phyloP scores from a whole-genome alignment of 2,888 invertebrate genomes.

The Calliphora vomitoria region DNA sequence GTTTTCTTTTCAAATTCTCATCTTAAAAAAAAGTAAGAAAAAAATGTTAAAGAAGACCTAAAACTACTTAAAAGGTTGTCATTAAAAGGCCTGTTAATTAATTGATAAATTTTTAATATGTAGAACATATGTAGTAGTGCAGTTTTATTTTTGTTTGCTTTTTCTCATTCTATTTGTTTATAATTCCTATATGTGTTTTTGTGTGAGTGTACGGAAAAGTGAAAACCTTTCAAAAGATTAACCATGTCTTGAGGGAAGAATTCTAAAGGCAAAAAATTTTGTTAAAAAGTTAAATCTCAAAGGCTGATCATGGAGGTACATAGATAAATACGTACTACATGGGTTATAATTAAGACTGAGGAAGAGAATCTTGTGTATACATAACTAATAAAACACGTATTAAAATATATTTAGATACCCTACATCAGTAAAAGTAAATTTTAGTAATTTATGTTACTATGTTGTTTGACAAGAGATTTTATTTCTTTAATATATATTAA shows the following conservation, averaged over 20 bases:
- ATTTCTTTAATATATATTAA: too few species aligned
- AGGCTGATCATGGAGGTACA: background rate
- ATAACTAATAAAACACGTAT: too few species aligned
- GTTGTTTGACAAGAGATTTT: too few species aligned
- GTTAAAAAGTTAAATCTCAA: background rate
- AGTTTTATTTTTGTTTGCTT: background rate
- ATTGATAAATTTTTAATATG: slow-evolving; percentile 70
- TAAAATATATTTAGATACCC: too few species aligned
- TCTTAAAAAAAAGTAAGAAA: slow-evolving; percentile 10
- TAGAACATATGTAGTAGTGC: slow-evolving; percentile 10
- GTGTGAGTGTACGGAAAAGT: background rate
- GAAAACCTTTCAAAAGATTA: slow-evolving; percentile 31
- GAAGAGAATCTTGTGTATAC: too few species aligned
- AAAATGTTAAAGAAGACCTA: background rate
- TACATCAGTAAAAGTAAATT: too few species aligned
- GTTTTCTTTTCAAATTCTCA: background rate
- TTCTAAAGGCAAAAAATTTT: background rate
- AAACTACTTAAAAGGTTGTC: slow-evolving; percentile 52
- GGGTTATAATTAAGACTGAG: too few species aligned
- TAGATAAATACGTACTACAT: background rate
- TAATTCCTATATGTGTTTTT: background rate
- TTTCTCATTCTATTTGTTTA: slow-evolving; percentile 32
- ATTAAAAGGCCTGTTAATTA: slow-evolving; percentile 65
- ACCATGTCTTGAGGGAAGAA: slow-evolving; percentile 37
- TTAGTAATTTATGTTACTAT: too few species aligned